Evolutionary conservation across 2,113 vertebrate genomes (phyloP), one percentile per base, ranked within the genome.

Genomic region (Maccullochella peelii): DNA sequence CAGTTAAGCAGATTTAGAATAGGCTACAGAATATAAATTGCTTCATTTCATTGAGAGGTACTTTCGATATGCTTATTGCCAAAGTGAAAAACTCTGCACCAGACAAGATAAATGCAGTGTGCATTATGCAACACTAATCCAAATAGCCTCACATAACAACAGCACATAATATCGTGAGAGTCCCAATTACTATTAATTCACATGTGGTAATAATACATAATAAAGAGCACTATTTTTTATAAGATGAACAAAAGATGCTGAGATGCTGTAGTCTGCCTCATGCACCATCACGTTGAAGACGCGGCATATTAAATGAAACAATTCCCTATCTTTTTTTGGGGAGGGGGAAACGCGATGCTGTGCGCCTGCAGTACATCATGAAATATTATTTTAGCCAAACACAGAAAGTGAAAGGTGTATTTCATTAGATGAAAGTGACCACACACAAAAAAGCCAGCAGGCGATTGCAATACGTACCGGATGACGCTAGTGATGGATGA

Each of bases 391-490:
- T 66, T 8, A 57, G 5, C 55, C 16, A 23, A 23, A 59, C 21
- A 33, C 44, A 67, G 27, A 77, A 12, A 74, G 57, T 49, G 23
- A 75, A 79, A 79, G 12, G 47, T 69, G 38, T 8, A 47, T 50
- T 47, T 18, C 27, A 54, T 58, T 2, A 42, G 27, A 78, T 82
- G 38, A 83, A 81, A 90, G 83, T 84, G 58, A 40, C 50, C n/a
- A 14, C 10, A 25, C 63, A 12, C 27, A 12, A 58, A 77, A 75
- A 58, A 80, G 79, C 33, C 79, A 84, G 75, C 68, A 71, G 57
- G 74, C 73, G 80, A 54, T 81, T 68, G 65, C 82, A 83, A 85
- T 94, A 96, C 95, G 62, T 94, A 96, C 95, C 96, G 87, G 80
- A 90, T 87, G 94, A 94, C 61, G 94, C 94, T 84, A 91, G 88